Evolutionary conservation across 92 coral and sea anemone species (phyloP).

Genomic region (Muricea muricata): DNA sequence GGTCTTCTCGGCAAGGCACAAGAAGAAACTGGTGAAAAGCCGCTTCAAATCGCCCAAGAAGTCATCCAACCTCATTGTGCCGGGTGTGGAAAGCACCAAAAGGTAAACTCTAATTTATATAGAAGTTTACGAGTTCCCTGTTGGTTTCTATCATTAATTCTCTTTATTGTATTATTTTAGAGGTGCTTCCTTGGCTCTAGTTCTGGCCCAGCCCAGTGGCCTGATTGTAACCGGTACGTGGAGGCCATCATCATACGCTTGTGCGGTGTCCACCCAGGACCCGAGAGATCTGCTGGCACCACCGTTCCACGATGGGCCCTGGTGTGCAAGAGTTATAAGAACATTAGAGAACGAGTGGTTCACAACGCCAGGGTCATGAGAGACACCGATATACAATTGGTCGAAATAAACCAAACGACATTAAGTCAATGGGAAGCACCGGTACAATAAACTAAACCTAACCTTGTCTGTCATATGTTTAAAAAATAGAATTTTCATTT

Average conservation of each 20-base stretch:
- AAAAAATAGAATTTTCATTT: too few relatives aligned
- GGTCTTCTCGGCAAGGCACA: slow-evolving; percentile 54
- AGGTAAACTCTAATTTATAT: slow-evolving; percentile 30
- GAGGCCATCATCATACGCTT: slow-evolving; percentile 57
- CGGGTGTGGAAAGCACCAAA: slow-evolving; percentile 61
- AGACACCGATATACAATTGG: too few relatives aligned
- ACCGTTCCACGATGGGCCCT: slow-evolving; percentile 57
- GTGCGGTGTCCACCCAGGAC: slow-evolving; percentile 58
- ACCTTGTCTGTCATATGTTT: too few relatives aligned
- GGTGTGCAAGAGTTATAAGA: slow-evolving; percentile 36
- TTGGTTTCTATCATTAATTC: too few relatives aligned
- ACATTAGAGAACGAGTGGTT: too few relatives aligned
- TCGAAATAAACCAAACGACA: too few relatives aligned
- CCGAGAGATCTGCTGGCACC: slow-evolving; percentile 26
- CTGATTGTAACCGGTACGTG: slow-evolving; percentile 72
- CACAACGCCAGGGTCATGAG: too few relatives aligned
- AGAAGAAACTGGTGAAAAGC: too few relatives aligned
- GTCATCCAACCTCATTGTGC: slow-evolving; percentile 32
- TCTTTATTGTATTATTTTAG: background rate
- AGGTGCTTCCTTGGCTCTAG: slow-evolving; percentile 68
- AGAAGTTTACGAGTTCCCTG: background rate
- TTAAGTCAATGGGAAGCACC: too few relatives aligned
- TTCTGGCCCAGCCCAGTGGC: slow-evolving; percentile 74
- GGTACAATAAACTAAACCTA: too few relatives aligned
- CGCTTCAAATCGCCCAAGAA: slow-evolving; percentile 53